phyloP scores from a whole-genome alignment of 2,797 vertebrate species.

The Geotrypetes seraphini region DNA sequence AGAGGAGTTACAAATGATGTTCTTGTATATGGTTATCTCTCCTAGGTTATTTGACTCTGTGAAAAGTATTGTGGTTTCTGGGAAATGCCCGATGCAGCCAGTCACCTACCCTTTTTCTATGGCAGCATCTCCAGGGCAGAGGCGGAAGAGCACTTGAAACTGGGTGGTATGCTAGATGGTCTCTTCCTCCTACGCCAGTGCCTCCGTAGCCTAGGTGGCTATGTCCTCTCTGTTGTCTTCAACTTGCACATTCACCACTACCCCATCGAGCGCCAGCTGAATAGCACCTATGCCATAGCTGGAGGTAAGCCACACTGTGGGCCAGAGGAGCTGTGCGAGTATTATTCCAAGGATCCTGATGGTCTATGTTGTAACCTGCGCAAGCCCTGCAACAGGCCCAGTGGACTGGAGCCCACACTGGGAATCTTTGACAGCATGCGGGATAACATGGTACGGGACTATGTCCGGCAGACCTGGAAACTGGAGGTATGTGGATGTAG shows the following conservation, averaged over 20 bases:
- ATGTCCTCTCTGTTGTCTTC: constrained; percentile 81
- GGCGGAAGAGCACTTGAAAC: constrained; percentile 83
- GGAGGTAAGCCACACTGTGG: constrained; percentile 88
- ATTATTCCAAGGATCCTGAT: constrained; percentile 81
- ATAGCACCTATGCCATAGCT: constrained; percentile 77
- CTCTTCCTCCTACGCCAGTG: constrained; percentile 88
- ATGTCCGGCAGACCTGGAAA: constrained; percentile 82
- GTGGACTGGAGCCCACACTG: constrained; percentile 49
- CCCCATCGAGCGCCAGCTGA: constrained; percentile 82
- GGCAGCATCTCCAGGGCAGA: constrained; percentile 85
- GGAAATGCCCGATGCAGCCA: constrained; percentile 75
- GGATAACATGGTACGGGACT: constrained; percentile 88
- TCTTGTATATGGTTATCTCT: no score
- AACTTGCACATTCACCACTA: constrained; percentile 83
- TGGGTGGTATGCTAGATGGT: constrained; percentile 84
- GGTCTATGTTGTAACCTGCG: constrained; percentile 75
- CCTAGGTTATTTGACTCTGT: no score
- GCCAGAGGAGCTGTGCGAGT: constrained; percentile 87
- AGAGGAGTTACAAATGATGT: no score
- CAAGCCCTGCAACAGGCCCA: constrained; percentile 78
- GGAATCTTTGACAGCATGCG: constrained; percentile 81
- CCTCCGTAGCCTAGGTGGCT: constrained; percentile 86
- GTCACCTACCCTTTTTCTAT: constrained; percentile 86
- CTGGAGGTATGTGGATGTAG: constrained; percentile 82
- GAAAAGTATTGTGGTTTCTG: no score